Conservation (phyloP, 2,113 vertebrate genomes). For the Cynopterus brachyotis region DNA sequence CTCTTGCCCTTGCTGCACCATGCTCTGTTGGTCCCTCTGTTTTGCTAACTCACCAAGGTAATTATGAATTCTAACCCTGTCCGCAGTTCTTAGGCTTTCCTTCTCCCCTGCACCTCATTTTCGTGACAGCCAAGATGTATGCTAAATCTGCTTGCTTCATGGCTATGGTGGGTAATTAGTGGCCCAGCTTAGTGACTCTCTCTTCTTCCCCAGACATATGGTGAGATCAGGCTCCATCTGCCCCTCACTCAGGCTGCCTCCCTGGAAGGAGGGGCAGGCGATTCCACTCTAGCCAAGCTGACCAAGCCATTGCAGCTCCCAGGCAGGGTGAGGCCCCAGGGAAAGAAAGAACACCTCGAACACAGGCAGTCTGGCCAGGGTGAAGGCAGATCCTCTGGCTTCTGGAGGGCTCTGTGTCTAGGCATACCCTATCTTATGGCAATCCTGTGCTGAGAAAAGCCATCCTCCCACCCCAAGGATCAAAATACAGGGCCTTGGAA, state of each 20-base stretch:
- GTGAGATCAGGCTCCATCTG: background rate
- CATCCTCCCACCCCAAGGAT: background rate
- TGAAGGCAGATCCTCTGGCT: background rate
- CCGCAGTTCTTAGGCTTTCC: background rate
- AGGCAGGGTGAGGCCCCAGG: background rate
- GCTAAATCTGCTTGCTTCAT: conserved; percentile 42
- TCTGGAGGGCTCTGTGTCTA: background rate
- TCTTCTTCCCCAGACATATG: background rate
- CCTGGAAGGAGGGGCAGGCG: background rate
- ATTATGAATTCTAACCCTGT: conserved; percentile 49
- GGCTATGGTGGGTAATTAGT: background rate
- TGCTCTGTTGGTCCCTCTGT: background rate
- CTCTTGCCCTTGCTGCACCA: background rate
- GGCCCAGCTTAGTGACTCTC: background rate
- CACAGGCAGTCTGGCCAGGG: background rate
- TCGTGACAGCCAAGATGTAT: background rate
- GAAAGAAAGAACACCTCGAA: accelerated
- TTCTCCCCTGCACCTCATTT: background rate
- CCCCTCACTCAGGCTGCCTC: background rate
- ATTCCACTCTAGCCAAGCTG: background rate
- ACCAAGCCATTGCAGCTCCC: background rate
- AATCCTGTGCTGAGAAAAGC: background rate
- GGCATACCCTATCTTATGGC: background rate
- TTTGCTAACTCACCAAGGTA: conserved; percentile 37
- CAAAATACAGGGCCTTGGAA: background rate